phyloP scores from a whole-genome alignment of 92 coral and sea anemone species.

The Plumapathes pennacea region DNA sequence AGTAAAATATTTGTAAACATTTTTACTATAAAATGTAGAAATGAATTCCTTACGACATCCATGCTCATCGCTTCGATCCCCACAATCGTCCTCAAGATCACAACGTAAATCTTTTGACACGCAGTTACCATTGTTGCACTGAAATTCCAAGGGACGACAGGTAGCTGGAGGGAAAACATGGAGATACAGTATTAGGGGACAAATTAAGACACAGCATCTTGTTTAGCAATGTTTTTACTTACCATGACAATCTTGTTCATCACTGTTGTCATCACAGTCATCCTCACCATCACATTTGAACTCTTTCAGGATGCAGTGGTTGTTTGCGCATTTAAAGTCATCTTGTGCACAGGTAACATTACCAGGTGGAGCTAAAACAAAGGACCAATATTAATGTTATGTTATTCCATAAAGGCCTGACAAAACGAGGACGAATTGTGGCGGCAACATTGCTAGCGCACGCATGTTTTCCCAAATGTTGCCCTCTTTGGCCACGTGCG shows the following conservation, averaged over 20 bases:
- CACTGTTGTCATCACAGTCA: conserved; percentile 51
- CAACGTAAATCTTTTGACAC: conserved; percentile 44
- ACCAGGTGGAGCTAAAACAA: conserved; percentile 10
- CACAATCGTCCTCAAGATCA: conserved; percentile 88
- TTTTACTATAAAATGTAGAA: too few species aligned
- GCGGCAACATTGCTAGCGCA: too few species aligned
- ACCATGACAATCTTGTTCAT: conserved; percentile 49
- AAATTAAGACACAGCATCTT: too few species aligned
- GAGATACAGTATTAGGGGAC: too few species aligned
- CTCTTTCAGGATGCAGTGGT: conserved; percentile 25
- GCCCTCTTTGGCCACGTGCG: too few species aligned
- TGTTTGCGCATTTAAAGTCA: conserved; percentile 12
- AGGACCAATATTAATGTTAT: background rate
- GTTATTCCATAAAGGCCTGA: background rate
- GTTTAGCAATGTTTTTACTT: conserved; percentile 2
- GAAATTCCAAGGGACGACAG: conserved; percentile 50
- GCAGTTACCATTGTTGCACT: conserved; percentile 68
- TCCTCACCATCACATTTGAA: conserved; percentile 40
- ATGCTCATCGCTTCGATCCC: conserved; percentile 76
- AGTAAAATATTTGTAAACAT: too few species aligned
- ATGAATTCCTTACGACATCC: conserved; percentile 87
- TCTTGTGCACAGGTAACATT: conserved; percentile 3
- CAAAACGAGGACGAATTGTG: too few species aligned
- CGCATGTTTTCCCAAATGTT: too few species aligned
- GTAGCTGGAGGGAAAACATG: too few species aligned